Evolutionary conservation across 2,888 invertebrate genomes (phyloP), one percentile per base, ranked within the genome.

Genomic region (Sarcophaga variegata): DNA sequence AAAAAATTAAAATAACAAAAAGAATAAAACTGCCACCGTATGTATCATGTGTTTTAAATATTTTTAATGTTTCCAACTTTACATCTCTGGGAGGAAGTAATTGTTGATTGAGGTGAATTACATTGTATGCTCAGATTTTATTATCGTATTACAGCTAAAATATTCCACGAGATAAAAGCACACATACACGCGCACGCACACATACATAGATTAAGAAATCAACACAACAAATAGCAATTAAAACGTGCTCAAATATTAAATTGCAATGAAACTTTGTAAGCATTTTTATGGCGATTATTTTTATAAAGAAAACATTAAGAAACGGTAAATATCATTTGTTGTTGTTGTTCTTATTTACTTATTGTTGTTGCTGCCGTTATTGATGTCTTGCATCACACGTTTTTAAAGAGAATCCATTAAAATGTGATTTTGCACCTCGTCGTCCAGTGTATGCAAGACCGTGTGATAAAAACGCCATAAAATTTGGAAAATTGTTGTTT

Each of bases 221-320:
- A 22, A 22, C 22, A 1, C 22, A 22, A 22, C 22, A 22, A 22
- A 22, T 22, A 22, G 1, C 22, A 85, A 85, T 78, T 85, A 85
- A 83, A 87, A 85, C 81, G 87, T 87, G 87, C 84, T 63, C 27
- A 47, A 79, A 77, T 78, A 59, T 81, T 54, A 64, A 64, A 54
- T 79, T 87, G 76, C 70, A 79, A 81, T 78, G 78, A 81, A 81
- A 86, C 81, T 74, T 86, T 86, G n/a, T 67, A 45, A 10, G 20
- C 45, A 67, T 17, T 27, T 11, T 11, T 1, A 20, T 22, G 62
- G 4, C 72, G 67, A 83, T 80, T 83, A 81, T 69, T 74, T 83
- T 49, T 66, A 60, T 22, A 69, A 66, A 72, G 66, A 49, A 14
- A 25, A 49, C 12, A 49, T 12, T n/a, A 59, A 22, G 59, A 59